Percentiles rank a stretch among this genome's conserved stretches.
Conservation (phyloP, 2,888 invertebrate species). For the Callyntrura guangdongensis region DNA sequence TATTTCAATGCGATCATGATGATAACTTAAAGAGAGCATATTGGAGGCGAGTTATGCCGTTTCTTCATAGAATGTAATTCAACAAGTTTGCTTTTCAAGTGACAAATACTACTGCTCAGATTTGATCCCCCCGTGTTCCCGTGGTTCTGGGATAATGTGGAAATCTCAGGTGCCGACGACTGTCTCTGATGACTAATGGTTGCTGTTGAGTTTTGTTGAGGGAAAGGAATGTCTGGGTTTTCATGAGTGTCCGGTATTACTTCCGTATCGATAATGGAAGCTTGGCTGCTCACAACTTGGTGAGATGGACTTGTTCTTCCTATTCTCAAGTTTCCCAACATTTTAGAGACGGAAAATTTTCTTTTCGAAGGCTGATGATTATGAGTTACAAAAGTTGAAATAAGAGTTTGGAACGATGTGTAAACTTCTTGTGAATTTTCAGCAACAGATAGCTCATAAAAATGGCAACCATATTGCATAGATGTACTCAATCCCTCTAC, state of each 20-base stretch:
- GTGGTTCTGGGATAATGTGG: neutral
- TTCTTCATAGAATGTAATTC: slow-evolving; percentile 84
- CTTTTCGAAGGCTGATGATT: slow-evolving; percentile 78
- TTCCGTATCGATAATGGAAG: slow-evolving; percentile 81
- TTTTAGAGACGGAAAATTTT: slow-evolving; percentile 92
- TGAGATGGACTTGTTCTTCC: slow-evolving; percentile 82
- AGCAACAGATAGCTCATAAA: slow-evolving; percentile 93
- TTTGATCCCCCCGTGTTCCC: slow-evolving; percentile 66
- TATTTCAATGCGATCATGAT: neutral
- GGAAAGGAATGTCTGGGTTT: slow-evolving; percentile 60
- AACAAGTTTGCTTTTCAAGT: slow-evolving; percentile 82
- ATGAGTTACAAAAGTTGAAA: slow-evolving; percentile 78
- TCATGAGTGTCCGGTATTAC: slow-evolving; percentile 50
- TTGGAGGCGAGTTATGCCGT: slow-evolving; percentile 84
- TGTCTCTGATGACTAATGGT: slow-evolving; percentile 60
- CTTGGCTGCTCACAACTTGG: slow-evolving; percentile 80
- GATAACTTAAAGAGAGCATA: slow-evolving; percentile 81
- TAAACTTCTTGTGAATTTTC: slow-evolving; percentile 92
- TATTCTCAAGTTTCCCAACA: slow-evolving; percentile 90
- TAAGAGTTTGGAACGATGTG: slow-evolving; percentile 89
- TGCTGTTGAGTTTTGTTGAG: neutral
- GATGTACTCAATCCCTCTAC: slow-evolving; percentile 91
- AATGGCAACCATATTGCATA: slow-evolving; percentile 89
- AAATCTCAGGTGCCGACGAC: slow-evolving; percentile 66
- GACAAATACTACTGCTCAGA: slow-evolving; percentile 81